Evolutionary conservation across 2,113 vertebrate genomes (phyloP), one percentile per base, ranked within the genome.

Genomic region (Delphinus delphis): DNA sequence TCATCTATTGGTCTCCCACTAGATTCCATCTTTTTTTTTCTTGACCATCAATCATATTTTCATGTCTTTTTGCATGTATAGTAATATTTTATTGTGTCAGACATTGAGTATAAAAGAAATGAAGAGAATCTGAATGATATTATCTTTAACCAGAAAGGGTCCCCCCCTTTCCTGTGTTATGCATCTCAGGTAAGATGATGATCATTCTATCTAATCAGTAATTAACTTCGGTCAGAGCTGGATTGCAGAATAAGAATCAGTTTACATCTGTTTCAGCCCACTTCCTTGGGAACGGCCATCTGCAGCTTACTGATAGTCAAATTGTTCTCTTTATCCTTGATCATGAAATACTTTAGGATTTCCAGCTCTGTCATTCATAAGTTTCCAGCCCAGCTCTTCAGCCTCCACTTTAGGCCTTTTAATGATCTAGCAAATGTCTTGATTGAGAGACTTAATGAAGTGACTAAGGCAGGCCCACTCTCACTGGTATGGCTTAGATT

Each of bases 261-360:
- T 80, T 17, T 31, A 63, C 2, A 55, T 41, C 31, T 93, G 17
- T 76, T 84, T 83, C 20, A 58, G 23, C 25, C 36, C 25, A 62
- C 25, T 84, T 77, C 20, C 28, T 88, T 82, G 38, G 38, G 38
- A 91, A 85, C 25, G 18, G 28, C 3, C 38, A 60, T 70, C 2
- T 88, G 25, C 73, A 47, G 7, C 67, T 85, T 88, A 62, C 87
- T 65, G 26, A 74, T 3, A 84, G 33, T 1, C 7, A 70, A 13
- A n/a, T 58, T 70, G 33, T 6, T 68, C 58, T 93, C 70, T 93
- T 92, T 93, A n/a, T 93, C 74, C 33, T 62, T 18, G 11, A 25
- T 41, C 36, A n/a, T 93, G 25, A 96, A 94, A 70, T 3, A 62
- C 31, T 95, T 83, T 26, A 90, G 62, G 85, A 92, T 87, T 96